A percentile compares a stretch with the other conserved stretches of the same genome.
Evolutionary conservation across 2,888 invertebrate genomes (phyloP).

Genomic region (Drosophila pseudotakahashii): DNA sequence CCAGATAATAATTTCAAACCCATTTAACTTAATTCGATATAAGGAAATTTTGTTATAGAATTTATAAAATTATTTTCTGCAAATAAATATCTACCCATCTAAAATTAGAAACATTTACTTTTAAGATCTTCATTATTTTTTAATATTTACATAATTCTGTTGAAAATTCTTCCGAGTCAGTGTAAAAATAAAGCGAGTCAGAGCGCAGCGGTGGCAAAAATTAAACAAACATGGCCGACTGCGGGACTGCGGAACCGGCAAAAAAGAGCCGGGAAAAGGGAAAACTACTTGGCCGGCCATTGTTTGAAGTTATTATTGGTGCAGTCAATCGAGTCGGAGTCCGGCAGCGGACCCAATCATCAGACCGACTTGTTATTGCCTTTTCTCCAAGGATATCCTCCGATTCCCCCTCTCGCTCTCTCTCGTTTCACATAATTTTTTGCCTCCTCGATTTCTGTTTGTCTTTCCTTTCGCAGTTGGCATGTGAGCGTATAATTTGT

Average conservation of each 20-base stretch:
- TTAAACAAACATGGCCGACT: slow-evolving; percentile 68
- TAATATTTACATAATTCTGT: neutral
- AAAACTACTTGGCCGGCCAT: slow-evolving; percentile 54
- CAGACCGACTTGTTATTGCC: slow-evolving; percentile 54
- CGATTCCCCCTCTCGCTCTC: slow-evolving; percentile 44
- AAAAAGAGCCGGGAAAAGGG: slow-evolving; percentile 17
- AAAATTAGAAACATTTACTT: no score
- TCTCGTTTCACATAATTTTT: slow-evolving; percentile 46
- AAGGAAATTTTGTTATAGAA: no score
- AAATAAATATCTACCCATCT: no score
- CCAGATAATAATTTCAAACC: no score
- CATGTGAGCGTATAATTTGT: slow-evolving; percentile 77
- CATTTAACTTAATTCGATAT: no score
- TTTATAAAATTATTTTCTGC: no score
- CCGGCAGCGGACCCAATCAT: slow-evolving; percentile 47
- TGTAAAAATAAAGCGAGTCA: slow-evolving; percentile 10
- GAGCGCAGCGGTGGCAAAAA: slow-evolving; percentile 64
- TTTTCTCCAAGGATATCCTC: slow-evolving; percentile 59
- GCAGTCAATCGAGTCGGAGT: slow-evolving; percentile 48
- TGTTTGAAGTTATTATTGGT: slow-evolving; percentile 77
- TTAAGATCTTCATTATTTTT: neutral
- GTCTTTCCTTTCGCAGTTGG: slow-evolving; percentile 60
- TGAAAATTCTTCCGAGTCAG: neutral
- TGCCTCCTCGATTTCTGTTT: slow-evolving; percentile 48
- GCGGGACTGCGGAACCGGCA: slow-evolving; percentile 35